Evolutionary conservation across 2,888 invertebrate genomes (phyloP).

Genomic region (Yponomeuta sedellus): DNA sequence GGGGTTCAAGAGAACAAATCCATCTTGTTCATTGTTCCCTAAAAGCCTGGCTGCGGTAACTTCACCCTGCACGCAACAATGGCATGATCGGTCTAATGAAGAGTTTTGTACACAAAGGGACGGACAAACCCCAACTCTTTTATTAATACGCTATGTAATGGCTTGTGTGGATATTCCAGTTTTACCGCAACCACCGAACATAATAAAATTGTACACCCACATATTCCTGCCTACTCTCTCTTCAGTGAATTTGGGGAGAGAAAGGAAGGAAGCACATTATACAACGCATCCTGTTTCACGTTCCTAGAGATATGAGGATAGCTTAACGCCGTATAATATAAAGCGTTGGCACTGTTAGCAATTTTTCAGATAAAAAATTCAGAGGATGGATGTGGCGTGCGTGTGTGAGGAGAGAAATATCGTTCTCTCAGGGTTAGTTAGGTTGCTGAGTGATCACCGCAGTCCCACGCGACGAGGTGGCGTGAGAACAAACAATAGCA

Average conservation of each 20-base stretch:
- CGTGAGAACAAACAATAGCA: neutral
- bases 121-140: constrained; percentile 43
- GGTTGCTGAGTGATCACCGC: neutral
- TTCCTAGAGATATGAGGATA: neutral
- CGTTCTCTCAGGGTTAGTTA: constrained; percentile 10
- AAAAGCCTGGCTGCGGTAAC: constrained; percentile 37
- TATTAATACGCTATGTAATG: constrained; percentile 58
- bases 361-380: constrained; percentile 59
- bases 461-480: neutral
- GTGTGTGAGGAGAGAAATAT: constrained; percentile 12
- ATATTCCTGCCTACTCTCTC: neutral
- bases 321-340: constrained; percentile 14
- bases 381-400: constrained; percentile 30
- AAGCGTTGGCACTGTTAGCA: constrained; percentile 31
- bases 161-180: constrained; percentile 12
- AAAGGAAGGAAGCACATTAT: neutral
- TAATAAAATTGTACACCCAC: neutral
- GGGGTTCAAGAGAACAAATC: constrained; percentile 17
- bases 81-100: constrained; percentile 71
- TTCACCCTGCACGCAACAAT: constrained; percentile 50
- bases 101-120: constrained; percentile 70
- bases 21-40: constrained; percentile 25
- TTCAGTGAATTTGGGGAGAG: neutral
- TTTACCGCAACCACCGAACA: neutral
- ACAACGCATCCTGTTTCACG: constrained; percentile 1